phyloP scores from a whole-genome alignment of 2,113 vertebrate genomes.

The Pomatostomus ruficeps region DNA sequence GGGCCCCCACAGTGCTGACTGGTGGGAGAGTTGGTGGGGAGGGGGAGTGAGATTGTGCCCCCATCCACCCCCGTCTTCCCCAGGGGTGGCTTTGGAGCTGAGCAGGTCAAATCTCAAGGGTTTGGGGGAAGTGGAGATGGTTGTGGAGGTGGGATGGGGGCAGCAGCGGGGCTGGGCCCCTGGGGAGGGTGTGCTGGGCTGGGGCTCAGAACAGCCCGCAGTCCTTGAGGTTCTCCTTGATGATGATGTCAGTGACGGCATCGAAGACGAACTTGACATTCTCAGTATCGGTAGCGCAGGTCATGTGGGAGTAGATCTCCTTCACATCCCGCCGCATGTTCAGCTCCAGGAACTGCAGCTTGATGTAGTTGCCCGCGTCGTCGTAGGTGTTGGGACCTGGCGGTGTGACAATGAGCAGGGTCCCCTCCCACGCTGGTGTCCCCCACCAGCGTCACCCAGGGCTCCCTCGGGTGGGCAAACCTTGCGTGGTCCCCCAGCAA shows the following conservation, averaged over 20 bases:
- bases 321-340: slow-evolving; percentile 90
- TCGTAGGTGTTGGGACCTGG: slow-evolving; percentile 93
- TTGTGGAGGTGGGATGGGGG: background rate
- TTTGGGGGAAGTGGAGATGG: background rate
- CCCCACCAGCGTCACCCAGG: fast-evolving
- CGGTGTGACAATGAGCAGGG: background rate
- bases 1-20: fast-evolving
- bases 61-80: background rate
- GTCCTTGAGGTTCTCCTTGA: slow-evolving; percentile 98
- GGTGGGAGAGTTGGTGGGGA: background rate
- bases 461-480: background rate
- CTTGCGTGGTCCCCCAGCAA: too few species aligned
- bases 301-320: slow-evolving; percentile 98
- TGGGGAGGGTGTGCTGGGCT: background rate
- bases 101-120: background rate
- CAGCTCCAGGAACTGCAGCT: slow-evolving; percentile 92
- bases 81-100: background rate
- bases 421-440: background rate
- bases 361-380: slow-evolving; percentile 95
- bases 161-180: background rate
- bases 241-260: slow-evolving; percentile 97
- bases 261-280: slow-evolving; percentile 99
- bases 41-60: background rate
- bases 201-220: slow-evolving; percentile 90
- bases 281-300: slow-evolving; percentile 96